phyloP scores from a whole-genome alignment of 2,113 vertebrate genomes.

The Cynopterus brachyotis region DNA sequence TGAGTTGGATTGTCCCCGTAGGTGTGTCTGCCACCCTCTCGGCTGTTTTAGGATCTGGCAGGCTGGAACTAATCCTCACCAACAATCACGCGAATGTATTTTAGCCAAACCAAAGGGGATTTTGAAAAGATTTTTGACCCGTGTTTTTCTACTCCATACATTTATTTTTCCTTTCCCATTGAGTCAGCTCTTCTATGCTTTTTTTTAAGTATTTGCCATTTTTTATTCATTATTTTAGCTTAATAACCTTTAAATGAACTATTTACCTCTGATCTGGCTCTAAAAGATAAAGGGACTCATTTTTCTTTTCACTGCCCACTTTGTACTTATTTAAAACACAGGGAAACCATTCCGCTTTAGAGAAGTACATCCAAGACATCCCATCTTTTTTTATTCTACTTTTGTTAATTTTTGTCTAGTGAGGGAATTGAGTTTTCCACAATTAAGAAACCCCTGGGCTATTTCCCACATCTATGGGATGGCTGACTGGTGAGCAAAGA shows the following conservation, averaged over 20 bases:
- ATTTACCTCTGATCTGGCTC: not conserved
- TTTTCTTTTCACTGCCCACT: not conserved
- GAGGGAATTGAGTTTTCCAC: not conserved
- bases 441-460: not conserved
- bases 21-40: not conserved
- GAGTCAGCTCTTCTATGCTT: not conserved
- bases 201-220: not conserved
- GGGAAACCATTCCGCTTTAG: not conserved
- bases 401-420: not conserved
- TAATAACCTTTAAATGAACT: not conserved
- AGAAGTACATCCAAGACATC: accelerated
- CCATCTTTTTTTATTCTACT: too few species aligned
- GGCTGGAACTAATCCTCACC: accelerated
- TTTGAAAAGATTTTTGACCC: not conserved
- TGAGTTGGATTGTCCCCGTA: not conserved
- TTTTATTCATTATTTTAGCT: not conserved
- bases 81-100: accelerated
- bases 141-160: not conserved
- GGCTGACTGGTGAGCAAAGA: not conserved
- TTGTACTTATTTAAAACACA: not conserved
- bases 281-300: not conserved
- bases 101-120: accelerated
- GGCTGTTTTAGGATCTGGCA: accelerated
- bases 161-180: too few species aligned
- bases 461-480: not conserved